phyloP scores from a whole-genome alignment of 2,797 vertebrate genomes.

The Mormyrops attenuatus region DNA sequence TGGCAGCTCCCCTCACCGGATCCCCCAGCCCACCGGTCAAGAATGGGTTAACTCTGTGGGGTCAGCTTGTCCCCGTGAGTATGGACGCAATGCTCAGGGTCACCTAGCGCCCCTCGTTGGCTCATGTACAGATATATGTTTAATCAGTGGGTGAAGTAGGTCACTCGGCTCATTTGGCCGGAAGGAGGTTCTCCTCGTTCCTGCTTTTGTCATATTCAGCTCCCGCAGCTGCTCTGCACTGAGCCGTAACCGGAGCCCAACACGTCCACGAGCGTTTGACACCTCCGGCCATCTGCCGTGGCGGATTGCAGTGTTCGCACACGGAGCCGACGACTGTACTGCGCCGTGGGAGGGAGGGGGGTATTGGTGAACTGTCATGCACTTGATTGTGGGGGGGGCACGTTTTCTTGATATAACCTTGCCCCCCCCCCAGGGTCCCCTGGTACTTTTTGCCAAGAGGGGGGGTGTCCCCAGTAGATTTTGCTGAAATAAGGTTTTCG shows the following conservation, averaged over 20 bases:
- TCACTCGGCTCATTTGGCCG: not conserved
- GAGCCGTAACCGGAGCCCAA: not conserved
- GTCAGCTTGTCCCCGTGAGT: not conserved
- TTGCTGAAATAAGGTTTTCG: not conserved
- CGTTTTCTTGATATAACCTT: not conserved
- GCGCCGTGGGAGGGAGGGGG: not conserved
- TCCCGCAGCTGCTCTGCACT: not conserved
- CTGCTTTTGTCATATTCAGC: not conserved
- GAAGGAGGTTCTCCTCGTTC: not conserved
- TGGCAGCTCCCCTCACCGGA: not conserved
- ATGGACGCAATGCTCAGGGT: not conserved
- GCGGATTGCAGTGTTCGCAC: not conserved
- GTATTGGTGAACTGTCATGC: not conserved
- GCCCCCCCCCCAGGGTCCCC: not conserved
- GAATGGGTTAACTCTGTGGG: not conserved
- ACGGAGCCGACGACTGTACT: not conserved
- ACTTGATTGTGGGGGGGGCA: not conserved
- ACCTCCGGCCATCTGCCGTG: not conserved
- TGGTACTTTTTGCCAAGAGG: not conserved
- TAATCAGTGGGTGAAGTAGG: conserved; percentile 1
- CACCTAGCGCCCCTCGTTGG: not conserved
- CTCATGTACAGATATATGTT: not conserved
- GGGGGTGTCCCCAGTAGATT: not conserved
- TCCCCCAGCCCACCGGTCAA: not conserved
- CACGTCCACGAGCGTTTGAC: not conserved